phyloP scores from a whole-genome alignment of 2,888 invertebrate genomes.

The Anticlea derivata region DNA sequence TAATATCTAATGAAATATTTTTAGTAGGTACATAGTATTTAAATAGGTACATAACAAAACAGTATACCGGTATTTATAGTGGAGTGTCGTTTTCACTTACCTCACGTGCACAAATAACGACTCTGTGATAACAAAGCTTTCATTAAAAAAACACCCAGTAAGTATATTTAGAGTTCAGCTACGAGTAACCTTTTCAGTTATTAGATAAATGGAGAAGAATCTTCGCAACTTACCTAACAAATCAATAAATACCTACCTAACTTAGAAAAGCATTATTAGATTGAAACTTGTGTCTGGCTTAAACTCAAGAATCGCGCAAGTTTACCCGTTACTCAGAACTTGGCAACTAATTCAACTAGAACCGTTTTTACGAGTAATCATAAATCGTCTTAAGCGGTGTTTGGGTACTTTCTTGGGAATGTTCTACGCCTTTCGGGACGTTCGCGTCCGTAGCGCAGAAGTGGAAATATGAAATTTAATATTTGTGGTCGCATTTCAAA shows the following conservation, averaged over 20 bases:
- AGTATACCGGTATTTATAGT: too few relatives aligned
- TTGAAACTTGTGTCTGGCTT: conserved; percentile 6
- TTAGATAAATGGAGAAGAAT: too few relatives aligned
- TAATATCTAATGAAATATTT: too few relatives aligned
- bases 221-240: not conserved
- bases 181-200: too few relatives aligned
- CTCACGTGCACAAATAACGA: too few relatives aligned
- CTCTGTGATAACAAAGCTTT: too few relatives aligned
- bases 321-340: conserved; percentile 67
- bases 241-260: not conserved
- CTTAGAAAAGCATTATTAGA: conserved; percentile 3
- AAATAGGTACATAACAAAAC: too few relatives aligned
- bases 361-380: conserved; percentile 63
- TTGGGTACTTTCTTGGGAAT: conserved; percentile 27
- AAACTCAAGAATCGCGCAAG: conserved; percentile 38
- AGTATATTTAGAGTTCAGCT: too few relatives aligned
- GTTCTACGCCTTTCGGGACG: conserved; percentile 11
- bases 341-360: conserved; percentile 65
- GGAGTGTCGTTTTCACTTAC: too few relatives aligned
- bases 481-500: not conserved
- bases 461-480: conserved; percentile 6
- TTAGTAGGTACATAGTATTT: too few relatives aligned
- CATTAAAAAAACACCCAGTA: too few relatives aligned
- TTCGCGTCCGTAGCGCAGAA: not conserved
- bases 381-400: conserved; percentile 62